Evolutionary conservation across 2,888 invertebrate species (phyloP), one percentile per base, ranked within the genome.

Genomic region (Eudemis profundana): DNA sequence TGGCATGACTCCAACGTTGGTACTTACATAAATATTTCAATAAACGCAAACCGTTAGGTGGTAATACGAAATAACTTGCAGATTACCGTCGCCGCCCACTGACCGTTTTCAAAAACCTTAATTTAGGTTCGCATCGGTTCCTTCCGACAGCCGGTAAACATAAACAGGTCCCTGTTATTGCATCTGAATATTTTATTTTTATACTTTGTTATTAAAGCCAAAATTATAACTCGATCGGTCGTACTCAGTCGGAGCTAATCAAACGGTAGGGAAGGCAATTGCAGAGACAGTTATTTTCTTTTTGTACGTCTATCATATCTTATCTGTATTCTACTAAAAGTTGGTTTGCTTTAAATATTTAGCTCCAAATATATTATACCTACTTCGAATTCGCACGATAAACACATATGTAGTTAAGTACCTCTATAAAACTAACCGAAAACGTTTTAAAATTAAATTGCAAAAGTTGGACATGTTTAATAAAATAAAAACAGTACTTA

Each of bases 1-100:
- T 70, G 74, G 56, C 72, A 70, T 73, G 75, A 80, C 81, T 80
- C 81, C 79, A 77, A 79, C 78, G 81, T 47, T 46, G 50, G 59
- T 60, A 65, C 59, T 27, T 78, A 80, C 59, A 36, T 78, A 80
- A 75, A 75, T 74, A 75, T 78, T 76, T 76, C 73, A 75, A 81
- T 77, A 81, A 81, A 82, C 79, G 75, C 74, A 70, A 78, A 83
- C 87, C 85, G 88, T 87, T 89, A 88, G 79, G 74, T 81, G 81
- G 78, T 76, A 74, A 83, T 80, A 81, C 81, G 76, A 85, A 86
- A 85, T 81, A 84, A 84, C 83, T 82, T 81, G 79, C 81, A 76
- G 81, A 81, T 81, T 82, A 77, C 79, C 75, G 75, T 72, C 71
- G 66, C 73, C 74, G 76, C 77, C 74, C 73, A 78, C 75, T 70